A percentile compares a stretch with the other conserved stretches of the same genome.
Evolutionary conservation across 2,888 invertebrate species (phyloP).

Genomic region (Calliphora vomitoria): DNA sequence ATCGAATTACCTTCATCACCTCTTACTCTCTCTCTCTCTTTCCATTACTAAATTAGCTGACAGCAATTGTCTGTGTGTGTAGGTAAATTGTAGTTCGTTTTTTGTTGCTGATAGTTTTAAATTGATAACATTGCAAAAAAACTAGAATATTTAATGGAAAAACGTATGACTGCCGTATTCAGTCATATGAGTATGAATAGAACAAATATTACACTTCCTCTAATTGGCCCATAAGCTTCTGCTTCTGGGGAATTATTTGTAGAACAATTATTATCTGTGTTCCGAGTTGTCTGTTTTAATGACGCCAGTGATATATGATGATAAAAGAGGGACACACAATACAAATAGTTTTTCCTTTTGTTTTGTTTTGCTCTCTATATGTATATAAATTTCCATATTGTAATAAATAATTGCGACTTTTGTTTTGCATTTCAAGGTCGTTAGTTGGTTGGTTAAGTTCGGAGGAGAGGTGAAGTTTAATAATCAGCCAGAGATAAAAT

Average conservation of each 20-base stretch:
- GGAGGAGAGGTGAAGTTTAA: not conserved
- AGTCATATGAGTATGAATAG: not conserved
- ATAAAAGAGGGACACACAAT: not conserved
- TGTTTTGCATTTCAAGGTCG: not conserved
- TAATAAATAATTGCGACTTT: not conserved
- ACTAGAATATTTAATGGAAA: not conserved
- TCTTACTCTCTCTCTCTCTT: not conserved
- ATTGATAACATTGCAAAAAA: not conserved
- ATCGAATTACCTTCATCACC: conserved; percentile 6
- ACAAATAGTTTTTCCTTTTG: not conserved
- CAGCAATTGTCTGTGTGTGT: not conserved
- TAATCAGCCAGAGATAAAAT: not conserved
- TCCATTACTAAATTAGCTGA: not conserved
- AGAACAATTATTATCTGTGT: conserved; percentile 22
- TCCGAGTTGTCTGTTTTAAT: conserved; percentile 12
- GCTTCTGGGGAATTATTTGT: conserved; percentile 19
- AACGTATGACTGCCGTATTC: not conserved
- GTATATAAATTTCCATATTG: conserved; percentile 1
- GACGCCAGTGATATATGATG: conserved; percentile 6
- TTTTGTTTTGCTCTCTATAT: not conserved
- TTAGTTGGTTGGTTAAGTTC: not conserved
- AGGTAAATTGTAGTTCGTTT: not conserved
- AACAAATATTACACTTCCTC: conserved; percentile 14
- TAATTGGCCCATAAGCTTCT: conserved; percentile 1
- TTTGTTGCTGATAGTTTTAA: conserved; percentile 1